These are phyloP conservation scores for Cynodonichthys magdalenae DNA, from an alignment of 2,797 vertebrate genomes.

Conservation along the genomic window DNA sequence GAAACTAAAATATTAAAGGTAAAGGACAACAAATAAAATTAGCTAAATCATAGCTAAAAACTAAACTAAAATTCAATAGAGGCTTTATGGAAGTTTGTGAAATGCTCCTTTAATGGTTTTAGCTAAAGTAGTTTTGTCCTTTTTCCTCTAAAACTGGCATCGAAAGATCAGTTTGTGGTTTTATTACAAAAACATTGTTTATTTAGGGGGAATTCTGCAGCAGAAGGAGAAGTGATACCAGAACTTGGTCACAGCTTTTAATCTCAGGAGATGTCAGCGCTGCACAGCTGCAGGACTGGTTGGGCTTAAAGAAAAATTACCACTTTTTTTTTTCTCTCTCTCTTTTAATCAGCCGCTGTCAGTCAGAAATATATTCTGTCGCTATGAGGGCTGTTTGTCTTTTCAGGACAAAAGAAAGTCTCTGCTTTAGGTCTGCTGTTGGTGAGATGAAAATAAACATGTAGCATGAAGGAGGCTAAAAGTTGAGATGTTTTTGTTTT, in stretches of 20 bases:
- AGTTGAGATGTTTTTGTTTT: not conserved
- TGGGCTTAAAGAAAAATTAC: not conserved
- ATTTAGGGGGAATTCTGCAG: slow-evolving; percentile 11
- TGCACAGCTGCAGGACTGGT: slow-evolving; percentile 36
- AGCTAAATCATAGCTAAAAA: too few relatives aligned
- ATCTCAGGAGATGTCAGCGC: slow-evolving; percentile 35
- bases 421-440: not conserved
- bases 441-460: slow-evolving; percentile 13
- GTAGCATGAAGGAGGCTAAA: not conserved
- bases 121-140: not conserved
- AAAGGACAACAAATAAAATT: too few relatives aligned
- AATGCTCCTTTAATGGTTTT: not conserved
- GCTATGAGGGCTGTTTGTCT: not conserved
- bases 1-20: too few relatives aligned
- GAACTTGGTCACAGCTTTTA: slow-evolving; percentile 3
- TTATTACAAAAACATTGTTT: slow-evolving; percentile 7
- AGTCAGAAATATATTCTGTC: not conserved
- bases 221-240: slow-evolving; percentile 50
- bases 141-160: not conserved
- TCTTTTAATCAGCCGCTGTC: too few relatives aligned
- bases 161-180: not conserved
- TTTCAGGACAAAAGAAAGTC: not conserved
- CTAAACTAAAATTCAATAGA: too few relatives aligned
- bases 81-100: not conserved
- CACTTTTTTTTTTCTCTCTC: slow-evolving; percentile 5